Conservation (phyloP, 2,797 vertebrate genomes). For the Antennarius maculatus region DNA sequence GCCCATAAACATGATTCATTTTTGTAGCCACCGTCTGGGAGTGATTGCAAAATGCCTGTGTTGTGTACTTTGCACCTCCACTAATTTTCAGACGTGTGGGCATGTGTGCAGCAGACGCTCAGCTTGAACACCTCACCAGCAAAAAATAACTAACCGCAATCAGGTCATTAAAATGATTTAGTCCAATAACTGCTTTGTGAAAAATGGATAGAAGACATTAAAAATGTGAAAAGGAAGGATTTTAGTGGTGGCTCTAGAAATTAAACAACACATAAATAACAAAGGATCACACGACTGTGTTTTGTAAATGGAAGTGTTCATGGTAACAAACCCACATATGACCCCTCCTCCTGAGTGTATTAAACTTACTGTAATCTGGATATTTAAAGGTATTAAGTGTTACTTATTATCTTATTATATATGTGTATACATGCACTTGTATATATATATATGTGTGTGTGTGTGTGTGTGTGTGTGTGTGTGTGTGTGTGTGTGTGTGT, state of each 20-base stretch:
- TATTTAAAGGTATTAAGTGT: too few relatives aligned
- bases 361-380: too few relatives aligned
- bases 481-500: too few relatives aligned
- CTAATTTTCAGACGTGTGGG: conserved; percentile 23
- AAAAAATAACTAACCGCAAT: not conserved
- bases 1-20: conserved; percentile 17
- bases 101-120: conserved; percentile 7
- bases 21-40: conserved; percentile 16
- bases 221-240: not conserved
- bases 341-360: too few relatives aligned
- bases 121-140: conserved; percentile 5
- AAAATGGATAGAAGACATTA: not conserved
- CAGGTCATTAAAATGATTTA: conserved; percentile 11
- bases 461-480: too few relatives aligned
- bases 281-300: too few relatives aligned
- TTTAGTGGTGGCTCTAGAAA: too few relatives aligned
- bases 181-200: conserved; percentile 17
- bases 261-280: too few relatives aligned
- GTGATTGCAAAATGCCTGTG: conserved; percentile 34
- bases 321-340: not conserved
- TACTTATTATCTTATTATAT: too few relatives aligned
- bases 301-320: not conserved
- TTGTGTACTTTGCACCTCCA: conserved; percentile 22
- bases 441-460: too few relatives aligned
- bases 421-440: too few relatives aligned